Percentiles rank a stretch among this genome's conserved stretches.
phyloP scores from a whole-genome alignment of 2,797 vertebrate species.

The Poecilia gillii region DNA sequence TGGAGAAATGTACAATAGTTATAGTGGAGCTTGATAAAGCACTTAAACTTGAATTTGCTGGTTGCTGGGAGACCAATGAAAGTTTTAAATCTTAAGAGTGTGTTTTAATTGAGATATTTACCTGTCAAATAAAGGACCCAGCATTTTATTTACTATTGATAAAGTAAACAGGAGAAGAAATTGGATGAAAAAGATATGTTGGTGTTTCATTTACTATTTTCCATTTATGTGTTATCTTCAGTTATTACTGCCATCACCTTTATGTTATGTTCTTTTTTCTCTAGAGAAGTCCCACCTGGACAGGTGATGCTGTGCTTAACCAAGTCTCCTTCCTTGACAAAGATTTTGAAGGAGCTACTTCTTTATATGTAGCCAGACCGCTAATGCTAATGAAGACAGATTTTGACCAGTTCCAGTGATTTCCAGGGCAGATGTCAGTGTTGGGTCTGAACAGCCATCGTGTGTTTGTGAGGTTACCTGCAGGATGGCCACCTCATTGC shows the following conservation, averaged over 20 bases:
- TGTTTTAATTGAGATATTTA: not conserved
- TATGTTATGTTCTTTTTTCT: not conserved
- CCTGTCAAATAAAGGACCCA: not conserved
- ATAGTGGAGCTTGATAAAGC: too few relatives aligned
- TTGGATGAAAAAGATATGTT: too few relatives aligned
- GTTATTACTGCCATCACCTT: not conserved
- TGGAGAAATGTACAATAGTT: too few relatives aligned
- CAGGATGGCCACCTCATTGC: slow-evolving; percentile 97
- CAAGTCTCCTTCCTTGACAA: not conserved
- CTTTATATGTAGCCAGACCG: too few relatives aligned
- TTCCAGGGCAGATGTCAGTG: not conserved
- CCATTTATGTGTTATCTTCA: not conserved
- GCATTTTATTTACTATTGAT: not conserved
- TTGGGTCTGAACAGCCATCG: not conserved
- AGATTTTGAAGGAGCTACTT: too few relatives aligned
- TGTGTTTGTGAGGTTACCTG: slow-evolving; percentile 81
- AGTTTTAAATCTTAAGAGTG: not conserved
- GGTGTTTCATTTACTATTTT: not conserved
- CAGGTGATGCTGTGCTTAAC: not conserved
- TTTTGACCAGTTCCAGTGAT: not conserved
- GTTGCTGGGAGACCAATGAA: not conserved
- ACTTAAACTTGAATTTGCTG: too few relatives aligned
- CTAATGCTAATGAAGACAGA: too few relatives aligned
- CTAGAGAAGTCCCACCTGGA: not conserved
- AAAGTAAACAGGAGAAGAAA: not conserved